Conservation (phyloP, 1,140 invertebrate genomes). For the Schmidtea mediterranea region DNA sequence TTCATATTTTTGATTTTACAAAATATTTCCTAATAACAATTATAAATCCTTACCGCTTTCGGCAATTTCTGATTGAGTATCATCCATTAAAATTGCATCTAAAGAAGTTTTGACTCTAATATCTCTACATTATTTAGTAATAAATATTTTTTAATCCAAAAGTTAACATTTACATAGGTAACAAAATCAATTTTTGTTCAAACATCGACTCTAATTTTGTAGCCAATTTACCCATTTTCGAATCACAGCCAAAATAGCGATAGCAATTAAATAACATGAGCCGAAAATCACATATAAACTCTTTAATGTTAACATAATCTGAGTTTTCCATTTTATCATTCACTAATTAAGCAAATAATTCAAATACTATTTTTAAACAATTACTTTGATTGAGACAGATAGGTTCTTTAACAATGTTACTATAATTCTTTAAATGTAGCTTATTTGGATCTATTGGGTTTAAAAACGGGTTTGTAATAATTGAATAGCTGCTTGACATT, state of each 20-base stretch:
- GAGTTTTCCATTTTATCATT: background rate
- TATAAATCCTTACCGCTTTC: too few relatives aligned
- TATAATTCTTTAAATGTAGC: background rate
- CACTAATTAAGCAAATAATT: background rate
- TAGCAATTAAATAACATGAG: constrained; percentile 6
- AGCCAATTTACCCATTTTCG: constrained; percentile 2
- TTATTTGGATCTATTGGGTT: background rate
- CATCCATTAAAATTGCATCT: too few relatives aligned
- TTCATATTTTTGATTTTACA: too few relatives aligned
- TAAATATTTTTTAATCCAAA: too few relatives aligned
- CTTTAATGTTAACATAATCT: background rate
- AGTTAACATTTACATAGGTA: background rate
- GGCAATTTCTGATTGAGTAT: too few relatives aligned
- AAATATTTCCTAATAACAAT: too few relatives aligned
- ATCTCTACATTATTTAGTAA: too few relatives aligned
- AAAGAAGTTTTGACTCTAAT: too few relatives aligned
- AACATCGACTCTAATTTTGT: constrained; percentile 2
- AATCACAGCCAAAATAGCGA: background rate
- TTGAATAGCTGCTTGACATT: too few relatives aligned
- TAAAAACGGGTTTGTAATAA: background rate
- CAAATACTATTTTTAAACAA: background rate
- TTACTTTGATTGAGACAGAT: background rate
- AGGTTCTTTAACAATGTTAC: constrained; percentile 1
- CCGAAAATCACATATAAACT: constrained; percentile 6
- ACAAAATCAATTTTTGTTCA: constrained; percentile 3